Percentiles rank a stretch among this genome's conserved stretches.
Conservation (phyloP, 2,113 vertebrate species). For the Centropristis striata region DNA sequence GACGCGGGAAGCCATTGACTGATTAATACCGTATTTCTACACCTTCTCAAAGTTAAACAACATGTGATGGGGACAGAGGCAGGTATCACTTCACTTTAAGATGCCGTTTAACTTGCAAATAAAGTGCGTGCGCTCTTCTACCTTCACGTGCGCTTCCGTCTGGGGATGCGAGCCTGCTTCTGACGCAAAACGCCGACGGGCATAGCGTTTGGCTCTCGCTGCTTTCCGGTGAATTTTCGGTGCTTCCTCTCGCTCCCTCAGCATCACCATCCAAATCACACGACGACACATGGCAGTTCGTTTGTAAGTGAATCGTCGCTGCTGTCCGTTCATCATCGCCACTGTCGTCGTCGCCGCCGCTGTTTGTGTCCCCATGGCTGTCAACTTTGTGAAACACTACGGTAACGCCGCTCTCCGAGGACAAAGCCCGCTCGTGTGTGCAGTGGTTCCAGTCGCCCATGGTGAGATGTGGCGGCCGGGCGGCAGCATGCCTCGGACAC, state of each 20-base stretch:
- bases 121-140: slow-evolving; percentile 35
- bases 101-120: too few relatives aligned
- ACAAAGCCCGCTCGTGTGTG: slow-evolving; percentile 52
- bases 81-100: too few relatives aligned
- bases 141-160: slow-evolving; percentile 41
- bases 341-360: slow-evolving; percentile 7
- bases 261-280: slow-evolving; percentile 3
- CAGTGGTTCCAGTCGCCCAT: slow-evolving; percentile 75
- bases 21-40: not conserved
- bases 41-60: not conserved
- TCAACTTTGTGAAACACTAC: slow-evolving; percentile 75
- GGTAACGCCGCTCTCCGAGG: slow-evolving; percentile 66
- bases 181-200: slow-evolving; percentile 53
- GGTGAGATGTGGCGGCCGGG: slow-evolving; percentile 70
- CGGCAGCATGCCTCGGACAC: slow-evolving; percentile 79
- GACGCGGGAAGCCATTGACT: not conserved
- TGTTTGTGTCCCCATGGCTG: slow-evolving; percentile 40
- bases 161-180: slow-evolving; percentile 19
- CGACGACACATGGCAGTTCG: slow-evolving; percentile 4
- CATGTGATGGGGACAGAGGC: not conserved
- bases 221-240: slow-evolving; percentile 30
- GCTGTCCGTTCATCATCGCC: slow-evolving; percentile 44
- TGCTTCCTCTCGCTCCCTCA: slow-evolving; percentile 2
- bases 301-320: slow-evolving; percentile 55
- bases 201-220: slow-evolving; percentile 40